Evolutionary conservation across 2,888 invertebrate genomes (phyloP), one percentile per base, ranked within the genome.

Genomic region (Zygothrica quintamaculata): DNA sequence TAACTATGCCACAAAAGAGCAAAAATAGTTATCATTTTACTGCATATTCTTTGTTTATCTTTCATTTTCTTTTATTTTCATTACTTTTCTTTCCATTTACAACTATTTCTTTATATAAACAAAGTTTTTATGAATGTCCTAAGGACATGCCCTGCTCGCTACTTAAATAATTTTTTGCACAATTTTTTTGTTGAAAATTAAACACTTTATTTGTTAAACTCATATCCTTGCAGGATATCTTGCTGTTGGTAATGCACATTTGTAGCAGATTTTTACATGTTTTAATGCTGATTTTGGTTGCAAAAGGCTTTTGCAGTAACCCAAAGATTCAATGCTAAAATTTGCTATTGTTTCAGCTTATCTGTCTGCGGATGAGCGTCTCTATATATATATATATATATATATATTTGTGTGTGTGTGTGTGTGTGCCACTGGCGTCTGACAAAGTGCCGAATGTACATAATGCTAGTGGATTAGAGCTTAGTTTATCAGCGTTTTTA

Each of bases 401-500:
- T 52, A 33, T 56, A 22, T 53, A 39, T 51, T 46, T 52, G 44
- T 48, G 50, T 56, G 57, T 59, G 46, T 53, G 51, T 55, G 51
- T 42, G 62, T 59, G 59, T 55, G 44, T 47, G 36, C 48, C 16
- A 47, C 51, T 57, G 52, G 57, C 62, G 79, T 68, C 82, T 68
- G 66, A 65, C 64, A 77, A 76, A 81, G 85, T 85, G 85, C 74
- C 80, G 77, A 85, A 85, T 85, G 79, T 85, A 81, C 74, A 85
- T 81, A 81, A 85, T 79, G 73, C 86, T 72, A 84, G 66, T 80
- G 81, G 86, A 84, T 82, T 82, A 86, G 68, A 64, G 68, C 84
- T 77, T 84, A 86, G 86, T 86, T 82, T 84, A 86, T 82, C 81
- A 80, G 84, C 77, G 75, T 67, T 84, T 82, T 69, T 74, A 85